Conservation (phyloP, 2,888 invertebrate genomes). For the Athrips mouffetella region DNA sequence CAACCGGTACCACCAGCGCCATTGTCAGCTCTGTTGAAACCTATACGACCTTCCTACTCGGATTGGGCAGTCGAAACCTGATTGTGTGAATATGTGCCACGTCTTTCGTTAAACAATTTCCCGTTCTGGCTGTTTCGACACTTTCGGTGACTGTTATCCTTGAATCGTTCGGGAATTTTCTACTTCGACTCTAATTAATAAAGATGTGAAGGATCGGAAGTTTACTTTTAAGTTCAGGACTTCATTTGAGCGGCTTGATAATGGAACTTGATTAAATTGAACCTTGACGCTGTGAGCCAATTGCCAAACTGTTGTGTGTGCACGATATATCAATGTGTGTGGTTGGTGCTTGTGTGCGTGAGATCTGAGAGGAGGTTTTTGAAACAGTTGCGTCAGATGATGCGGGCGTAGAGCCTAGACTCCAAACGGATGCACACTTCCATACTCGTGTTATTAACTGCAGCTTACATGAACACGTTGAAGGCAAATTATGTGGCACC, state of each 20-base stretch:
- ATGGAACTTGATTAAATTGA: conserved; percentile 42
- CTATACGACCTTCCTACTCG: conserved; percentile 66
- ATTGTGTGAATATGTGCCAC: conserved; percentile 39
- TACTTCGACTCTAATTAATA: neutral
- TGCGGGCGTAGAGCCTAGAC: conserved; percentile 25
- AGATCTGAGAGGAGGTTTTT: conserved; percentile 33
- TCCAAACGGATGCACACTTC: conserved; percentile 1
- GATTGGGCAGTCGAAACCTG: conserved; percentile 70
- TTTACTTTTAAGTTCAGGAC: conserved; percentile 1
- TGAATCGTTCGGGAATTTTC: conserved; percentile 21
- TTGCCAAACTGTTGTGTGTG: conserved; percentile 48
- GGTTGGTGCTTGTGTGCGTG: conserved; percentile 34
- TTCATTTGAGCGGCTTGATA: conserved; percentile 10
- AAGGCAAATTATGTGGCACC: conserved; percentile 13
- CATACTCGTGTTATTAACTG: conserved; percentile 1
- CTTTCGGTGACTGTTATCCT: conserved; percentile 28
- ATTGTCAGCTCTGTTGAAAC: conserved; percentile 75
- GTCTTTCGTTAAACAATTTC: conserved; percentile 25
- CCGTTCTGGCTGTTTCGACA: conserved; percentile 25
- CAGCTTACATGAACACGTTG: conserved; percentile 4
- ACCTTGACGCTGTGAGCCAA: conserved; percentile 48
- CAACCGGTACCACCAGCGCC: conserved; percentile 60
- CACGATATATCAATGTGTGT: conserved; percentile 37
- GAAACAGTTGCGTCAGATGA: conserved; percentile 39
- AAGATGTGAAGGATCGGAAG: neutral